phyloP scores from a whole-genome alignment of 2,888 invertebrate species.

The Ectemnius continuus region DNA sequence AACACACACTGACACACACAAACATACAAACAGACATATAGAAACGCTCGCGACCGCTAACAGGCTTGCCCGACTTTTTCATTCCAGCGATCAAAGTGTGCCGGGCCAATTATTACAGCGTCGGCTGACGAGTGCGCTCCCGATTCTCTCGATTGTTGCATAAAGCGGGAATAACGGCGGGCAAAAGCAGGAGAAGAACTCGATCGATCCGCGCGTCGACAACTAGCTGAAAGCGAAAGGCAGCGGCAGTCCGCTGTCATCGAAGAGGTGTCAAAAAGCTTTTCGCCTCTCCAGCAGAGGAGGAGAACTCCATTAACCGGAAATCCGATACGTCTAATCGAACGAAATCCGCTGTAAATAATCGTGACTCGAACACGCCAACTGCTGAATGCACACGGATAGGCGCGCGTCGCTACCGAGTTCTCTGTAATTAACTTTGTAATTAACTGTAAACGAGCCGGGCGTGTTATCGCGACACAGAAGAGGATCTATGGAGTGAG shows the following conservation, averaged over 20 bases:
- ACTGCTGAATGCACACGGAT: constrained; percentile 17
- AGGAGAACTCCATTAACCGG: constrained; percentile 19
- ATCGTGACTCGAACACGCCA: constrained; percentile 23
- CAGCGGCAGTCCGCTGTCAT: background rate
- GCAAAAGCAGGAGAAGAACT: no score
- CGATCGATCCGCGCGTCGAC: background rate
- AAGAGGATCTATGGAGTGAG: no score
- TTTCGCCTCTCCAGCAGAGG: constrained; percentile 5
- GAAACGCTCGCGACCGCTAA: no score
- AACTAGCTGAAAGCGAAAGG: background rate
- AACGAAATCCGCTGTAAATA: constrained; percentile 50
- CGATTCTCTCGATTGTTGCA: background rate
- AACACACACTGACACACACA: no score
- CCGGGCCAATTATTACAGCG: no score
- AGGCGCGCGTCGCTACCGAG: constrained; percentile 15
- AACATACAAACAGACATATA: no score
- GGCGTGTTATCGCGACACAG: background rate
- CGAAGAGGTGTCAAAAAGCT: background rate
- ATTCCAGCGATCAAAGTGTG: no score
- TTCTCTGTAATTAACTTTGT: constrained; percentile 63
- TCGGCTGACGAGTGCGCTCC: background rate
- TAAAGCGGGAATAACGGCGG: no score
- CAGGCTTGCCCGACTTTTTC: no score
- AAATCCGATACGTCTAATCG: constrained; percentile 23
- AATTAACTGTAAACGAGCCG: constrained; percentile 53